phyloP scores from a whole-genome alignment of 2,113 vertebrate species.

The Prolemur simus region DNA sequence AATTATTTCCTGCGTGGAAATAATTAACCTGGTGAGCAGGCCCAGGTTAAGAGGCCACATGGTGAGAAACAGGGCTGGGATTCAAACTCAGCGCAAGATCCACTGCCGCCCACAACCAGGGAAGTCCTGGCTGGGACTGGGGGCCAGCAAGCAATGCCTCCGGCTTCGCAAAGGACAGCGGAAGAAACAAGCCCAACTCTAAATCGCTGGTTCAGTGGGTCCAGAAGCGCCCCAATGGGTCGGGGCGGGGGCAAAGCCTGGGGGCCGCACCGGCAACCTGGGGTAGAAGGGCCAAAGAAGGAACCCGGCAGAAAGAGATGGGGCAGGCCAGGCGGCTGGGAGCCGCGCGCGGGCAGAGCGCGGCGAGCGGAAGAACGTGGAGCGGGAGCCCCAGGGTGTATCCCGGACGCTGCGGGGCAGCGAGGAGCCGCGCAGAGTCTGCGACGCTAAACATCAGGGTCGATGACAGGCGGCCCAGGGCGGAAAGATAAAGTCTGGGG shows the following conservation, averaged over 20 bases:
- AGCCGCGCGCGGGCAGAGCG: not conserved
- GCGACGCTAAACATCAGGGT: too few species aligned
- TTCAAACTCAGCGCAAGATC: not conserved
- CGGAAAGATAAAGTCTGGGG: not conserved
- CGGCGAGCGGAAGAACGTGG: accelerated
- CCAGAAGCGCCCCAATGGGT: not conserved
- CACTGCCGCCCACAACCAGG: not conserved
- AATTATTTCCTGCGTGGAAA: not conserved
- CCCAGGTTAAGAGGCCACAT: not conserved
- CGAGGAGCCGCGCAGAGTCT: not conserved
- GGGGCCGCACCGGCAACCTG: not conserved
- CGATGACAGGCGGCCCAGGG: accelerated
- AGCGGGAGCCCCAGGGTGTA: not conserved
- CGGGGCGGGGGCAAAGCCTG: not conserved
- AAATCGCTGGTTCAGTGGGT: not conserved
- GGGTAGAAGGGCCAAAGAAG: not conserved
- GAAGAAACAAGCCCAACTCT: not conserved
- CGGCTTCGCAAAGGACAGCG: not conserved
- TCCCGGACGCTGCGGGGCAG: not conserved
- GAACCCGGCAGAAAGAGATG: not conserved
- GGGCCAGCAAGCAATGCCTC: not conserved
- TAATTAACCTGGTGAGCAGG: not conserved
- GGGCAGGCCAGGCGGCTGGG: accelerated
- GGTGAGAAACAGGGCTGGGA: not conserved
- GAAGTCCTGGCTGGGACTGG: not conserved